phyloP scores from a whole-genome alignment of 2,797 vertebrate genomes.

The Centroberyx gerrardi region DNA sequence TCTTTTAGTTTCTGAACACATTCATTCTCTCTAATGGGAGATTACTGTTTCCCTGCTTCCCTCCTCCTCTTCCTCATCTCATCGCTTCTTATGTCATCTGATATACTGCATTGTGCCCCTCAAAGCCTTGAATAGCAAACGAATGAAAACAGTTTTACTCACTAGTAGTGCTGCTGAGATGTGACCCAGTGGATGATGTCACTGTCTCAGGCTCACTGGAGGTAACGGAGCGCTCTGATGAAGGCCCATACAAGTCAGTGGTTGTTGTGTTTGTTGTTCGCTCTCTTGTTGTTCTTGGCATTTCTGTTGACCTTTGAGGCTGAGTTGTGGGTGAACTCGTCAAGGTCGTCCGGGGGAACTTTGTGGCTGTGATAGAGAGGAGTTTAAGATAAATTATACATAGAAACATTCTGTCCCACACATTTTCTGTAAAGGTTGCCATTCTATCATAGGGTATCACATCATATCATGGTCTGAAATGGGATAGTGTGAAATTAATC shows the following conservation, averaged over 20 bases:
- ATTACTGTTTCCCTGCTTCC: too few species aligned
- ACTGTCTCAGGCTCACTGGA: conserved; percentile 3
- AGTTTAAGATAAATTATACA: not conserved
- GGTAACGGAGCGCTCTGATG: not conserved
- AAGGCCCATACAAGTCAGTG: not conserved
- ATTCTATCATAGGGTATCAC: too few species aligned
- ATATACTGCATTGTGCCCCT: not conserved
- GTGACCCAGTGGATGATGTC: conserved; percentile 35
- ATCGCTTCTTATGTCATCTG: not conserved
- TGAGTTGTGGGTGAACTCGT: not conserved
- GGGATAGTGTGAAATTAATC: too few species aligned
- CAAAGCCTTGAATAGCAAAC: too few species aligned
- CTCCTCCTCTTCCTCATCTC: too few species aligned
- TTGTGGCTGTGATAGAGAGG: conserved; percentile 50
- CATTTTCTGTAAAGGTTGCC: too few species aligned
- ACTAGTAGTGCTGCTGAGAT: conserved; percentile 60
- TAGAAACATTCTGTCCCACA: not conserved
- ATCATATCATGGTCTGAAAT: too few species aligned
- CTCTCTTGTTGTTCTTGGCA: not conserved
- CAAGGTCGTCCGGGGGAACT: not conserved
- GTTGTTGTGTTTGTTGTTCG: conserved; percentile 14
- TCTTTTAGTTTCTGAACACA: too few species aligned
- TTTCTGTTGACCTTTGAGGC: conserved; percentile 19
- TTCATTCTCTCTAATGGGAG: too few species aligned
- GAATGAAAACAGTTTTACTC: conserved; percentile 32